Conservation (phyloP, 2,888 invertebrate genomes). For the Lampropteryx suffumata region DNA sequence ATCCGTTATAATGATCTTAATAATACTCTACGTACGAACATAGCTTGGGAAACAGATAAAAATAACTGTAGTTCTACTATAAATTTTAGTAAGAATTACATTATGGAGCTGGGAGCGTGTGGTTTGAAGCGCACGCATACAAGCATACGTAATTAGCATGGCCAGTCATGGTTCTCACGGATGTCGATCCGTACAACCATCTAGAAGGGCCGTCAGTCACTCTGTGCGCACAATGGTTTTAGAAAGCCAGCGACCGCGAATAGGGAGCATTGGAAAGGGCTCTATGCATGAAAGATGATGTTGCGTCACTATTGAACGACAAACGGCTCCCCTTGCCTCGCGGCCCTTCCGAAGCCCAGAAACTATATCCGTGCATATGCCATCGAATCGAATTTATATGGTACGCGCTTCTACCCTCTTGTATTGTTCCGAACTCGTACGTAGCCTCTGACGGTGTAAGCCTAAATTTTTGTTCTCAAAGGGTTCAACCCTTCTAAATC, state of each 20-base stretch:
- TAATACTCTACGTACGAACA: constrained; percentile 1
- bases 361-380: constrained; percentile 47
- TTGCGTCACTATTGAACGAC: constrained; percentile 73
- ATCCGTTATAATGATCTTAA: constrained; percentile 7
- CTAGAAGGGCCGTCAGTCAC: constrained; percentile 50
- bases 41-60: constrained; percentile 17
- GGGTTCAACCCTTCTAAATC: constrained; percentile 75
- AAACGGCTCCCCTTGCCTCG: constrained; percentile 44
- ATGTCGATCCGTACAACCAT: constrained; percentile 63
- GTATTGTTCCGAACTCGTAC: constrained; percentile 62
- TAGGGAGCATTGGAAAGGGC: constrained; percentile 77
- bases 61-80: constrained; percentile 15
- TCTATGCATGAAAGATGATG: constrained; percentile 66
- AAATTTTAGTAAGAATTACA: constrained; percentile 16
- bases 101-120: constrained; percentile 2
- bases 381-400: constrained; percentile 38
- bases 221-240: constrained; percentile 71
- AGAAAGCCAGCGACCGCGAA: constrained; percentile 79
- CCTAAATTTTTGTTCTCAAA: constrained; percentile 67
- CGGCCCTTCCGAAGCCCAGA: constrained; percentile 39
- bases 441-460: constrained; percentile 59
- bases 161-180: constrained; percentile 65
- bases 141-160: constrained; percentile 53
- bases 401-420: constrained; percentile 62
- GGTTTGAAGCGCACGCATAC: constrained; percentile 36